phyloP scores from a whole-genome alignment of 2,113 vertebrate species.

The Myrmophylax atrothorax region DNA sequence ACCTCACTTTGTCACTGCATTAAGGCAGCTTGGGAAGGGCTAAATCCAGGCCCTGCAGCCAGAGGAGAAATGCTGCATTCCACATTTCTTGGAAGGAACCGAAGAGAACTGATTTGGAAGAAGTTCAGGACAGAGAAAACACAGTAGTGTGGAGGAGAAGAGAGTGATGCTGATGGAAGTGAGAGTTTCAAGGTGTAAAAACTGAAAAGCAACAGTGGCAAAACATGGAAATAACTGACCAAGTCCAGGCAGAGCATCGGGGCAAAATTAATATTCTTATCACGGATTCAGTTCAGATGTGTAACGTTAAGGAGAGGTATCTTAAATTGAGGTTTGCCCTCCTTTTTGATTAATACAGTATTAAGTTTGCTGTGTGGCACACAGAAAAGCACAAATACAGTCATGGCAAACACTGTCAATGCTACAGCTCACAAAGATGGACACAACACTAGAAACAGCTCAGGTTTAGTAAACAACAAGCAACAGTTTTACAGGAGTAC shows the following conservation, averaged over 20 bases:
- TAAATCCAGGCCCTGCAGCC: not conserved
- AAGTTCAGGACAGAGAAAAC: not conserved
- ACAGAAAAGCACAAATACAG: not conserved
- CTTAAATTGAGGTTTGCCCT: not conserved
- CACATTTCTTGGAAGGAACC: not conserved
- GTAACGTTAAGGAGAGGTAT: not conserved
- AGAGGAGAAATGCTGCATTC: not conserved
- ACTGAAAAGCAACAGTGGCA: not conserved
- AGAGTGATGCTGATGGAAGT: not conserved
- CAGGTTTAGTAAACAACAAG: not conserved
- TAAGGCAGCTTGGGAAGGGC: not conserved
- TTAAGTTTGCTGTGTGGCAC: not conserved
- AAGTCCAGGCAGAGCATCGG: not conserved
- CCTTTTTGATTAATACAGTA: slow-evolving; percentile 31
- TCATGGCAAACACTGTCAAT: not conserved
- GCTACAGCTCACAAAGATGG: not conserved
- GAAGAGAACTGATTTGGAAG: not conserved
- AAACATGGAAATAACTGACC: not conserved
- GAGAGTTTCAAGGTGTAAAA: not conserved
- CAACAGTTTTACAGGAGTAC: not conserved
- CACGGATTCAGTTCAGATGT: not conserved
- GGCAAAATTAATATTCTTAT: not conserved
- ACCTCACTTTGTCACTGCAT: not conserved
- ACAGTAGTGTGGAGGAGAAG: not conserved
- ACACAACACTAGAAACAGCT: not conserved